Conservation (phyloP, 2,113 vertebrate genomes). For the Rissa tridactyla region DNA sequence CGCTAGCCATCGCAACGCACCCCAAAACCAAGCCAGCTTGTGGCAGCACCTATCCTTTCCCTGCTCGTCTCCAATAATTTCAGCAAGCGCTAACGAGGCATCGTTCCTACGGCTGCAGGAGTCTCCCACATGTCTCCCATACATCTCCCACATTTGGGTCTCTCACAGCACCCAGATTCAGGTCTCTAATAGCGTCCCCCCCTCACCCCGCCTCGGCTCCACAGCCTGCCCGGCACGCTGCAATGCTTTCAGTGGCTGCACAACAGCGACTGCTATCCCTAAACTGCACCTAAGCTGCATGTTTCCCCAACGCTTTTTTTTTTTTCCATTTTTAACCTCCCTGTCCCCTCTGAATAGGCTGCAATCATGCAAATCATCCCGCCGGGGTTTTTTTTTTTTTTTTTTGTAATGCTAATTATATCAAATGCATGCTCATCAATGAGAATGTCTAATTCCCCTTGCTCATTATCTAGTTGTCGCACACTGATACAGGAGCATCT, state of each 20-base stretch:
- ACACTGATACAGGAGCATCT: not conserved
- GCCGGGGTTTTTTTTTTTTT: not conserved
- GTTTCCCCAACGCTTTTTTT: not conserved
- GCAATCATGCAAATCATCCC: constrained; percentile 44
- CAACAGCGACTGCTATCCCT: not conserved
- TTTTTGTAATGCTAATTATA: constrained; percentile 62
- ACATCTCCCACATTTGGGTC: not conserved
- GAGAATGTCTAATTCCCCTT: constrained; percentile 5
- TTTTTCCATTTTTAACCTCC: not conserved
- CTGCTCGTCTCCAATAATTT: not conserved
- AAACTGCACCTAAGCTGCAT: not conserved
- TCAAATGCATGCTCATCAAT: constrained; percentile 47
- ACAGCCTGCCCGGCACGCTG: not conserved
- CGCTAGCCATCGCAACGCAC: fast-evolving
- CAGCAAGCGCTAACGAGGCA: not conserved
- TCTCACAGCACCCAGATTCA: not conserved
- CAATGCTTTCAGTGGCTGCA: not conserved
- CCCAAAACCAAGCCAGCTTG: not conserved
- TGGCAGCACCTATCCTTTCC: not conserved
- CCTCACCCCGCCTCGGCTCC: fast-evolving
- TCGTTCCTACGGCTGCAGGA: not conserved
- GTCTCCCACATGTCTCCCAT: fast-evolving
- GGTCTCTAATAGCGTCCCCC: no score
- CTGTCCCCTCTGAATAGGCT: not conserved
- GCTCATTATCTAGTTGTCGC: constrained; percentile 23